Conservation (phyloP, 2,797 vertebrate genomes). For the Vipera ursinii region DNA sequence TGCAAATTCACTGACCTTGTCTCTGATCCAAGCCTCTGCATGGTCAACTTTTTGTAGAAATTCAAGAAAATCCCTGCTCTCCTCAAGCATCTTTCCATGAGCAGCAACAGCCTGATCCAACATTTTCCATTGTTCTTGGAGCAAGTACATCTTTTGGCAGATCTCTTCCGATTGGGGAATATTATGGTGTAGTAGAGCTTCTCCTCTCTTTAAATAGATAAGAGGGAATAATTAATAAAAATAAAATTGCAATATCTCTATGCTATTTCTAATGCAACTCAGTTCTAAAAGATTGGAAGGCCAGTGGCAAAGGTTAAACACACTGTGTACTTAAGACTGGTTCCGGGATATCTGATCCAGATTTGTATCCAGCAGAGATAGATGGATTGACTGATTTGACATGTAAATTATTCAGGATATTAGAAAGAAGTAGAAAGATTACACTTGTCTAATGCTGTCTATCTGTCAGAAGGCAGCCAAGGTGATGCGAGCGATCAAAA, state of each 20-base stretch:
- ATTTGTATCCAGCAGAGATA: background rate
- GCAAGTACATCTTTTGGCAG: constrained; percentile 55
- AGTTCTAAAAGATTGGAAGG: background rate
- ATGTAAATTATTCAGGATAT: background rate
- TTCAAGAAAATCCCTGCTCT: constrained; percentile 81
- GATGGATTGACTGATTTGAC: background rate
- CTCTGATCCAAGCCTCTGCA: constrained; percentile 88
- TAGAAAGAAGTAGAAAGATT: background rate
- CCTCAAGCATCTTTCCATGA: constrained; percentile 80
- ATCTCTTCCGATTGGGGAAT: constrained; percentile 73
- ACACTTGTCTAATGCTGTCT: background rate
- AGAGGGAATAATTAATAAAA: constrained; percentile 20
- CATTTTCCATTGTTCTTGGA: constrained; percentile 79
- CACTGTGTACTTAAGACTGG: background rate
- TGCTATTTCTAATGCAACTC: background rate
- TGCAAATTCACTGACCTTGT: constrained; percentile 75
- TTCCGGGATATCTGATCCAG: background rate
- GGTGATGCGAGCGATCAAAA: background rate
- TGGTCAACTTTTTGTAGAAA: constrained; percentile 87
- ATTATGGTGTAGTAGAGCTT: constrained; percentile 72
- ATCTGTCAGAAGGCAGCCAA: background rate
- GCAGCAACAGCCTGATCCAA: constrained; percentile 75
- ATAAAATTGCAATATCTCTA: constrained; percentile 8
- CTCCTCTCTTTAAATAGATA: constrained; percentile 72
- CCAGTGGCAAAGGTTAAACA: background rate